Evolutionary conservation across 2,888 invertebrate genomes (phyloP).

Genomic region (Archips crataeganus): DNA sequence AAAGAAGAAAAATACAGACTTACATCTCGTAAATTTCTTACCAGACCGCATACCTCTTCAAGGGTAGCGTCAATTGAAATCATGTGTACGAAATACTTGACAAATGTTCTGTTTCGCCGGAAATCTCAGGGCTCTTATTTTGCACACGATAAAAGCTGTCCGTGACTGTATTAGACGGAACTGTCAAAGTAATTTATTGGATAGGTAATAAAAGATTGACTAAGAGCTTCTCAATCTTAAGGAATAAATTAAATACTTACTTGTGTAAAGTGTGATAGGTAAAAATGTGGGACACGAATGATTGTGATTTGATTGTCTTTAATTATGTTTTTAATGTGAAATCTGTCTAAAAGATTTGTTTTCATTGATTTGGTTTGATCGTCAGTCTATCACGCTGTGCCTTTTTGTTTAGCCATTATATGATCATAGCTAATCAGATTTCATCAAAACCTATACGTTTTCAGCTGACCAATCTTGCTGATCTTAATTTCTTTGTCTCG

Average conservation of each 20-base stretch:
- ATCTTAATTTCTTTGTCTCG: not conserved
- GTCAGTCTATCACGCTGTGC: not conserved
- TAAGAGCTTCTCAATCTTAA: slow-evolving; percentile 41
- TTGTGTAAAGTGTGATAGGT: slow-evolving; percentile 29
- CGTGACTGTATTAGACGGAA: slow-evolving; percentile 3
- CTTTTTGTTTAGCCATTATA: not conserved
- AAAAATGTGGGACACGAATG: slow-evolving; percentile 15
- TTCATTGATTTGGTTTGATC: not conserved
- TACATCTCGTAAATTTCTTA: no score
- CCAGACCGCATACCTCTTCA: no score
- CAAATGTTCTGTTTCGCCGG: no score
- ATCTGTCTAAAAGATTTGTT: not conserved
- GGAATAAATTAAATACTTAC: slow-evolving; percentile 29
- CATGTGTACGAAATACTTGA: no score
- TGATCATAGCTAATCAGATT: not conserved
- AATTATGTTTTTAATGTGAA: slow-evolving; percentile 7
- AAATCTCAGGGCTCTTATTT: slow-evolving; percentile 7
- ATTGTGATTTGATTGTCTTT: not conserved
- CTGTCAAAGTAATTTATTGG: slow-evolving; percentile 38
- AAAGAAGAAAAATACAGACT: no score
- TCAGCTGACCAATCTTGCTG: not conserved
- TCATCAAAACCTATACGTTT: not conserved
- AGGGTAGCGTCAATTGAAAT: no score
- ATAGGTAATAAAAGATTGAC: slow-evolving; percentile 36
- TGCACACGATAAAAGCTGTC: slow-evolving; percentile 29